Percentiles rank a stretch among this genome's conserved stretches.
Conservation (phyloP, 2,888 invertebrate genomes). For the Asteroscopus sphinx region DNA sequence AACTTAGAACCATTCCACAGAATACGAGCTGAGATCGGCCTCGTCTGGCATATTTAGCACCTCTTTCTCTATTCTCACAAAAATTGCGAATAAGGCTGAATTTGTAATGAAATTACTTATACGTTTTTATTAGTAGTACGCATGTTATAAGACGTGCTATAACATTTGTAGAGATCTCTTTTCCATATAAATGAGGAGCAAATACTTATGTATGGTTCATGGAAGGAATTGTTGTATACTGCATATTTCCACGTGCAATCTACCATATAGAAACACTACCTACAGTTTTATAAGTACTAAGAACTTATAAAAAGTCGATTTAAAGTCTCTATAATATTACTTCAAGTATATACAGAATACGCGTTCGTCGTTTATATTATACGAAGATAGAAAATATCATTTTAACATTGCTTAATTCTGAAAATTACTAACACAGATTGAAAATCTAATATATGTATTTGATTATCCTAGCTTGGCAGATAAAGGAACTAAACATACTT, state of each 20-base stretch:
- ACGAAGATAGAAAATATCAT: no score
- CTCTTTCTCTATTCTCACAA: constrained; percentile 5
- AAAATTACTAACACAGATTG: no score
- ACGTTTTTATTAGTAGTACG: constrained; percentile 5
- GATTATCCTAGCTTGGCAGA: background rate
- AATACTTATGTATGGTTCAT: background rate
- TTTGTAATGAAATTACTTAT: constrained; percentile 8
- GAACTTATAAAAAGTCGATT: no score
- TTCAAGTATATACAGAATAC: no score
- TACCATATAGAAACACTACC: no score
- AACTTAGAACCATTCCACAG: constrained; percentile 13
- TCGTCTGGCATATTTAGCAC: constrained; percentile 15
- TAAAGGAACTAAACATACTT: background rate
- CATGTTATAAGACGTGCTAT: background rate
- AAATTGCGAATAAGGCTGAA: constrained; percentile 9
- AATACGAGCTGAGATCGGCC: constrained; percentile 7
- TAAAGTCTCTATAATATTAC: no score
- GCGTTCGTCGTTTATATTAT: no score
- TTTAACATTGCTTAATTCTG: no score
- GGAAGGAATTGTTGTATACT: background rate
- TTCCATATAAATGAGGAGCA: background rate
- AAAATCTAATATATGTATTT: background rate
- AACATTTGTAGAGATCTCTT: background rate
- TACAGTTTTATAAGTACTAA: no score
- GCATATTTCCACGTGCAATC: no score